Evolutionary conservation across 2,888 invertebrate genomes (phyloP), one percentile per base, ranked within the genome.

Genomic region (Pardosa pseudoannulata): DNA sequence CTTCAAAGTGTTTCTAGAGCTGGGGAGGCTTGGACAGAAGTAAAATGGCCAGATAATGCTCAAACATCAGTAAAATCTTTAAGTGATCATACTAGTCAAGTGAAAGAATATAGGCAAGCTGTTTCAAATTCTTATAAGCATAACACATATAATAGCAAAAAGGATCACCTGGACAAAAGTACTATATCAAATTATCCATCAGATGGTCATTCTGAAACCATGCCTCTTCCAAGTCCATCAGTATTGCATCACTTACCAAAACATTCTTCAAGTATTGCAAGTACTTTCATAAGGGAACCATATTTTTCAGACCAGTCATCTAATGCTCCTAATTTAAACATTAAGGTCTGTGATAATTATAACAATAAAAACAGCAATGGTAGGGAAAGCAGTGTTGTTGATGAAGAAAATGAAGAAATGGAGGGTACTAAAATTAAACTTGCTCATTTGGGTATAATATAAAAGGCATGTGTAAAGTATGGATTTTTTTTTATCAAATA

Each of bases 371-470:
- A 9, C 9, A 36, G 6, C n/a, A n/a, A 46, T 16, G 16, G 9
- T 5, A 23, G 23, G 16, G 56, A 56, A 23, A 56, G 11, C 3
- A 5, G 13, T 16, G 56, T 56, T 23, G 23, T 56, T 56, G 56
- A 56, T 6, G 56, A 56, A 56, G 79, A 81, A n/a, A 74, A 62
- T 72, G 87, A 87, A 23, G 82, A 87, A 32, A 29, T 82, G 13
- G 81, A 78, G 64, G 73, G 65, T 56, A 67, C 73, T 41, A 23
- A 67, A 87, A 74, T 87, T 39, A 87, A 87, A 39, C 64, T 87
- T 64, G 78, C 62, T 39, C 87, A 87, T 73, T 87, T 87, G 68
- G 87, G 87, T 36, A 82, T 87, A n/a, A 74, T 87, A 28, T 87
- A 81, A 78, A 31, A 27, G n/a, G n/a, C n/a, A n/a, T n/a, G n/a